A percentile compares a stretch with the other conserved stretches of the same genome.
Evolutionary conservation across 2,113 vertebrate species (phyloP).

Genomic region (Thamnophis sirtalis): DNA sequence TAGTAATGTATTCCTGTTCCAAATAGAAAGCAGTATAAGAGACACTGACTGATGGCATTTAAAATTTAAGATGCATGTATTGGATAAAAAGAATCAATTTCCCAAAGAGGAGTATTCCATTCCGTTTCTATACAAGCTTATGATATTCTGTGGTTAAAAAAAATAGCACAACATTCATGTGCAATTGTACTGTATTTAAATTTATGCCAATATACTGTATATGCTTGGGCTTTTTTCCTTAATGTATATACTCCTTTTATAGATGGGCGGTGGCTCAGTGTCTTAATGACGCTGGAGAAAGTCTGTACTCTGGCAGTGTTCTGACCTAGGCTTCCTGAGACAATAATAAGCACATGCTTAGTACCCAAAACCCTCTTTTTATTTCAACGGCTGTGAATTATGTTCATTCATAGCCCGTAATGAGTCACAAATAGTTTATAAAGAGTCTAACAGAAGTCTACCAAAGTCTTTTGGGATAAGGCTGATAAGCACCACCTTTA

Average conservation of each 20-base stretch:
- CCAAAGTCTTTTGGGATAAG: too few species aligned
- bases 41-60: background rate
- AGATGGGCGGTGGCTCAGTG: background rate
- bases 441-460: too few species aligned
- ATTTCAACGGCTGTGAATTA: too few species aligned
- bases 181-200: background rate
- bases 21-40: background rate
- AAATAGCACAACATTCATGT: background rate
- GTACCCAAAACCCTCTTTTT: too few species aligned
- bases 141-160: background rate
- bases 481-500: too few species aligned
- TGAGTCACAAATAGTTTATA: too few species aligned
- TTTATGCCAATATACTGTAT: background rate
- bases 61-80: background rate
- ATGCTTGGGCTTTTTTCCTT: background rate
- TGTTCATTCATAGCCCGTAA: too few species aligned
- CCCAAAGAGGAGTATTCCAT: background rate
- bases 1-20: too few species aligned
- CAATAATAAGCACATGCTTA: too few species aligned
- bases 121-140: background rate
- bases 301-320: background rate
- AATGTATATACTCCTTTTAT: background rate
- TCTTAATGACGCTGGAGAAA: background rate
- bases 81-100: background rate
- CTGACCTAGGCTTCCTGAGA: too few species aligned